Base-by-base conservation (phyloP, 2,888 invertebrate genomes). In the Miltochrista miniata region DNA sequence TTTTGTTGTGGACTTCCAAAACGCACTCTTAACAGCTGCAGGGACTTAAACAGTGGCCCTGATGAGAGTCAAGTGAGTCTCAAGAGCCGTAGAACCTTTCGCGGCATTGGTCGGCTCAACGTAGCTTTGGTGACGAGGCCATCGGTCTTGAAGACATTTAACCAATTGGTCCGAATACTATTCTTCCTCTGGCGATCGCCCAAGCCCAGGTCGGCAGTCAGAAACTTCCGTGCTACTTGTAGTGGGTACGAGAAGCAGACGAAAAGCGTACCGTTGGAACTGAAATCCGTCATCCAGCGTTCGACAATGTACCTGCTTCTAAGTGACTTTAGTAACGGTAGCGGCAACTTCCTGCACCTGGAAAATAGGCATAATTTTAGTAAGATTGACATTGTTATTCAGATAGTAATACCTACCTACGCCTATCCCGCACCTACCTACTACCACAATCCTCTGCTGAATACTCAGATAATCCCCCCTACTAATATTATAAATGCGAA, bases 31-130 rank as follows among this genome's bases (percentile, higher is more conserved):
- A n/a, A 15, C 14, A 10, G 36, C 14, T 36, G 13, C 36, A 13
- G 36, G 9, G 13, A 1, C 13, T 24, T 15, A 18, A 11, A 38
- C 18, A 10, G 14, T 36, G 36, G 14, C 10, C 14, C 14, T 34
- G 8, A 13, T 18, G 4, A 0, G 11, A 9, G 0, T 46, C 39
- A 52, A 4, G 43, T 36, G 12, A 35, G 43, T 1, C 52, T 34
- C 9, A 52, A n/a, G 10, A 38, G 15, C 10, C 44, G 15, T 0
- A 47, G 7, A 29, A 44, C 2, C 10, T 45, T 15, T 1, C 40
- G 33, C 5, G 52, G 37, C 53, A 57, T 62, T 57, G 57, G 49
- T 34, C 43, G 48, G 39, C 42, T 56, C 45, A 56, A 39, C 11
- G 45, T 41, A 4, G 36, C 14, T 9, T 36, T 48, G 7, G 52